Evolutionary conservation across 2,888 invertebrate genomes (phyloP).

Genomic region (Tenthredo livida): DNA sequence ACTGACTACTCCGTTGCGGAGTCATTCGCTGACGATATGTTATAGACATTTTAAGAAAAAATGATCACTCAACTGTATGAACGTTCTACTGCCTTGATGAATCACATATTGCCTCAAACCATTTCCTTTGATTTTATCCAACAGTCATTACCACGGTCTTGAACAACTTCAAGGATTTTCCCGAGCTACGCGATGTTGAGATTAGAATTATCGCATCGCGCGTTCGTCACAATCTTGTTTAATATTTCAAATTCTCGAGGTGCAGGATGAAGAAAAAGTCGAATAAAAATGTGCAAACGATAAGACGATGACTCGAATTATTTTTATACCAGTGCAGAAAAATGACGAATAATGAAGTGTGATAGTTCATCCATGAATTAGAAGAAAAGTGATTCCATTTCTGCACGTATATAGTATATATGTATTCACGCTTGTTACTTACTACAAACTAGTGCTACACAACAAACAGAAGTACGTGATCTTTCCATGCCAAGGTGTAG

Average conservation of each 20-base stretch:
- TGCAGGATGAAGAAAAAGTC: background rate
- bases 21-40: background rate
- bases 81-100: background rate
- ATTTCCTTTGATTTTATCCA: background rate
- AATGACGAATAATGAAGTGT: background rate
- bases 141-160: background rate
- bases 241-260: background rate
- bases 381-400: background rate
- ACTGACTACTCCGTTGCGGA: background rate
- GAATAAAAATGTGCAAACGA: background rate
- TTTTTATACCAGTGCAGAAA: background rate
- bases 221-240: background rate
- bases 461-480: slow-evolving; percentile 34
- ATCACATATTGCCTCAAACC: background rate
- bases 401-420: background rate
- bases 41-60: background rate
- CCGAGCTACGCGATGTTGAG: background rate
- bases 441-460: background rate
- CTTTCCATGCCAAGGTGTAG: slow-evolving; percentile 10
- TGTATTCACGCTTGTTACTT: background rate
- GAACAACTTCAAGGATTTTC: background rate
- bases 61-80: background rate
- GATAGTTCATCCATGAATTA: background rate
- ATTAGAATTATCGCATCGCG: background rate
- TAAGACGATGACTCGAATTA: background rate